Conservation (phyloP, 2,888 invertebrate species). For the Hypena proboscidalis region DNA sequence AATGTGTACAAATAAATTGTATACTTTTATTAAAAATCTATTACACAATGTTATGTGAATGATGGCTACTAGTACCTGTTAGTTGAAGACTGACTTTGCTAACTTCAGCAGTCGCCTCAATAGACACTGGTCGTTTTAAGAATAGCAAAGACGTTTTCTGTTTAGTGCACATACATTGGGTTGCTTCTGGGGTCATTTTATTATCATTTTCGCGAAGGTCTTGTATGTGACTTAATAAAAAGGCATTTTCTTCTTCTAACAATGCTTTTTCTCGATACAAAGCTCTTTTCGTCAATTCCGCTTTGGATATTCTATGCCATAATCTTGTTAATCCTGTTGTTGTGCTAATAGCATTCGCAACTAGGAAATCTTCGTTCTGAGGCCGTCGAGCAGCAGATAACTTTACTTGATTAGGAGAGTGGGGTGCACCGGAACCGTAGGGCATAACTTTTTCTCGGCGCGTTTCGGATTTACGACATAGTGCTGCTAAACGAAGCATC, state of each 20-base stretch:
- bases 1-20: too few relatives aligned
- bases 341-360: slow-evolving; percentile 60
- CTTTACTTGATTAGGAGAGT: slow-evolving; percentile 56
- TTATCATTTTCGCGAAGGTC: too few relatives aligned
- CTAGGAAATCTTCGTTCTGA: slow-evolving; percentile 63
- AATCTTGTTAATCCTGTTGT: slow-evolving; percentile 69
- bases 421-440: slow-evolving; percentile 58
- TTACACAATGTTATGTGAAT: too few relatives aligned
- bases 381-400: slow-evolving; percentile 49
- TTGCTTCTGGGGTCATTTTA: slow-evolving; percentile 44
- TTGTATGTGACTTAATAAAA: slow-evolving; percentile 53
- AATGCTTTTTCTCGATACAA: slow-evolving; percentile 67
- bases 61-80: neutral
- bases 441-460: slow-evolving; percentile 80
- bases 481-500: slow-evolving; percentile 76
- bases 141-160: neutral
- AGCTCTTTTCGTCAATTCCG: slow-evolving; percentile 69
- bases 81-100: slow-evolving; percentile 47
- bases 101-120: slow-evolving; percentile 63
- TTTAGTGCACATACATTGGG: slow-evolving; percentile 55
- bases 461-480: slow-evolving; percentile 85
- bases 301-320: slow-evolving; percentile 75
- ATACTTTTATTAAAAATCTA: neutral
- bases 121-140: slow-evolving; percentile 50
- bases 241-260: slow-evolving; percentile 65